These are phyloP conservation scores for Thera obeliscata DNA, from an alignment of 2,888 invertebrate genomes.

Conservation along the genomic window DNA sequence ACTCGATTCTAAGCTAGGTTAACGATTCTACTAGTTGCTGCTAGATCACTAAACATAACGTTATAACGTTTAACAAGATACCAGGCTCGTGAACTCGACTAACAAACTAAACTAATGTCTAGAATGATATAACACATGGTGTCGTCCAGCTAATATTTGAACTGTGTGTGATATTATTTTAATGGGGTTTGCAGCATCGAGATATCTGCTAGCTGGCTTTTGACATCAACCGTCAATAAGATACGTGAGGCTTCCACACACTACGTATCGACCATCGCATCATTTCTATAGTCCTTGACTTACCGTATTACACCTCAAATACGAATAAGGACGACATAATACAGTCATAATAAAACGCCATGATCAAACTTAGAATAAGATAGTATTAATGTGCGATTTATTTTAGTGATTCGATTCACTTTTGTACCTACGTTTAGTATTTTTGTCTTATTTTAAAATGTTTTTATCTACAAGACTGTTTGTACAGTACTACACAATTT, in stretches of 20 bases:
- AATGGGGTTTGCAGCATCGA: conserved; percentile 84
- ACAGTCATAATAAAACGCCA: conserved; percentile 79
- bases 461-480: conserved; percentile 67
- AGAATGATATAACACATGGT: conserved; percentile 65
- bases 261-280: conserved; percentile 76
- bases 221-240: conserved; percentile 82
- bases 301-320: conserved; percentile 52
- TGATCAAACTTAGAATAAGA: conserved; percentile 77
- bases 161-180: conserved; percentile 78
- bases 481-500: conserved; percentile 76
- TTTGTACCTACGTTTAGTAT: conserved; percentile 77
- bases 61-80: conserved; percentile 47
- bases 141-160: conserved; percentile 60
- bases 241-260: conserved; percentile 75
- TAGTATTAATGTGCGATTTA: conserved; percentile 67
- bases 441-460: conserved; percentile 57
- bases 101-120: conserved; percentile 77
- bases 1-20: conserved; percentile 29
- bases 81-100: conserved; percentile 61
- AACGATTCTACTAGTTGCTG: conserved; percentile 42
- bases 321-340: conserved; percentile 59
- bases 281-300: conserved; percentile 79
- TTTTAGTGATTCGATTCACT: conserved; percentile 69
- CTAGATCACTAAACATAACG: conserved; percentile 46
- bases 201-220: conserved; percentile 85